Percentiles rank a stretch among this genome's conserved stretches.
phyloP scores from a whole-genome alignment of 2,888 invertebrate species.

The Arctia plantaginis region DNA sequence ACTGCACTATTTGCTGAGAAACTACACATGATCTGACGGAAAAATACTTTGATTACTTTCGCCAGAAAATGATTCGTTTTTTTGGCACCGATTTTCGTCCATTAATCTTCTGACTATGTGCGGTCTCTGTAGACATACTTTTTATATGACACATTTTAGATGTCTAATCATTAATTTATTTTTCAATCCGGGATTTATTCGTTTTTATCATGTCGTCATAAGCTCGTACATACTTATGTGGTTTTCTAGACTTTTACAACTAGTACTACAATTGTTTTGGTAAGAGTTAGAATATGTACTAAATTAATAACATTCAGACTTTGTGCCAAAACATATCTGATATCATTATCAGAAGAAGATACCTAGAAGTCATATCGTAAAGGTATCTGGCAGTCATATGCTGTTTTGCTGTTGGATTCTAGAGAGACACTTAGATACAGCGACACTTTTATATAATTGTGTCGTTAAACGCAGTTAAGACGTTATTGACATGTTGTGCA shows the following conservation, averaged over 20 bases:
- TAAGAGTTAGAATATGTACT: too few relatives aligned
- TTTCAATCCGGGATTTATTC: neutral
- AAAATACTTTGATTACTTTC: neutral
- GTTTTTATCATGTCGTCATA: neutral
- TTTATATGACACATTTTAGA: neutral
- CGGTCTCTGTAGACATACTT: neutral
- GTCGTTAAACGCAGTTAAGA: too few relatives aligned
- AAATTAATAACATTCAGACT: neutral
- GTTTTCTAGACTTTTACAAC: neutral
- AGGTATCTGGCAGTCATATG: too few relatives aligned
- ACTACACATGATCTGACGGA: neutral
- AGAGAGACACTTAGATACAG: too few relatives aligned
- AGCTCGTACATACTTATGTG: neutral
- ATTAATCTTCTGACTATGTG: constrained; percentile 10
- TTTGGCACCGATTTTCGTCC: neutral
- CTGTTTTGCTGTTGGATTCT: too few relatives aligned
- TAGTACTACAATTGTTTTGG: too few relatives aligned
- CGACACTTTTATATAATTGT: too few relatives aligned
- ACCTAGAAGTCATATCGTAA: too few relatives aligned
- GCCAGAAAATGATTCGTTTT: neutral
- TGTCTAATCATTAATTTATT: constrained; percentile 5
- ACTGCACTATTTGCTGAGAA: neutral
- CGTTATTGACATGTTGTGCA: too few relatives aligned
- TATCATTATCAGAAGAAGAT: too few relatives aligned
- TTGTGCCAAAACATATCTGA: too few relatives aligned